A percentile compares a stretch with the other conserved stretches of the same genome.
Conservation (phyloP, 2,797 vertebrate species). For the Eurystomus glaucurus region DNA sequence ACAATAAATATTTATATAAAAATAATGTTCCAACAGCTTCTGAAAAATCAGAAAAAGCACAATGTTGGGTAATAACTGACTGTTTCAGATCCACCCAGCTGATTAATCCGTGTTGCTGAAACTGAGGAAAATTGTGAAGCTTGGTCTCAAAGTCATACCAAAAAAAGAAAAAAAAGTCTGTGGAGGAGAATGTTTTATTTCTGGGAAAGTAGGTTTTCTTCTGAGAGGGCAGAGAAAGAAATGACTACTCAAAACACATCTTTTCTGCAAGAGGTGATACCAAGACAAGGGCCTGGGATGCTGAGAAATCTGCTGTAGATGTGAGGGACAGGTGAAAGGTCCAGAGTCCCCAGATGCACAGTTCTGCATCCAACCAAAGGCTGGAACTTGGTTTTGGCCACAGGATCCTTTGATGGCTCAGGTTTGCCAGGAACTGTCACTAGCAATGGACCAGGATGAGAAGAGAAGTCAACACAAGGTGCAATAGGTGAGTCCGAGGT, state of each 20-base stretch:
- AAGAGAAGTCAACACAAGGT: fast-evolving
- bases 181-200: neutral
- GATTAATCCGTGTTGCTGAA: neutral
- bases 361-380: neutral
- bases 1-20: slow-evolving; percentile 24
- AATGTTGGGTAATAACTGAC: neutral
- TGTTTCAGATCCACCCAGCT: neutral
- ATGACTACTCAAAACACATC: neutral
- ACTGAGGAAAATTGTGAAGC: neutral
- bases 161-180: fast-evolving
- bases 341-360: fast-evolving
- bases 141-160: neutral
- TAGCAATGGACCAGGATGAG: neutral
- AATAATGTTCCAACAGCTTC: neutral
- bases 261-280: neutral
- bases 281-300: neutral
- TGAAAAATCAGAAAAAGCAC: neutral
- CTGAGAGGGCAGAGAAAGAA: neutral
- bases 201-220: neutral
- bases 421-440: neutral
- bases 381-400: fast-evolving
- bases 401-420: fast-evolving
- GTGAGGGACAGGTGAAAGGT: fast-evolving
- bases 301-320: neutral
- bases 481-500: neutral